Percentiles rank a stretch among this genome's conserved stretches.
These are phyloP conservation scores for Diadophis punctatus DNA, from an alignment of 2,113 vertebrate species.

Conservation along the genomic window DNA sequence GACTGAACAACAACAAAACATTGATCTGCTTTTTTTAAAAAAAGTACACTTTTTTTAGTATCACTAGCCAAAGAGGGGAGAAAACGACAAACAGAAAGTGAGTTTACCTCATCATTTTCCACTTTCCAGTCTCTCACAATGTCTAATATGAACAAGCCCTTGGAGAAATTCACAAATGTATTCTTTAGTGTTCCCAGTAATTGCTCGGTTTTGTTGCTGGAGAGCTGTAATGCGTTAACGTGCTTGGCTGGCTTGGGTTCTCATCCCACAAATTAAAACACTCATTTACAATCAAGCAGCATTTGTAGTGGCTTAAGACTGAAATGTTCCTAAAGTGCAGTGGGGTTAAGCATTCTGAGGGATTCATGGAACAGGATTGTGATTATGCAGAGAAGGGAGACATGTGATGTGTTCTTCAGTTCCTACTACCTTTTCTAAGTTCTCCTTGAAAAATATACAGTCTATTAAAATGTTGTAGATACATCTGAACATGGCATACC, in stretches of 20 bases:
- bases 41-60: not conserved
- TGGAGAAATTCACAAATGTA: conserved; percentile 30
- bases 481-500: not conserved
- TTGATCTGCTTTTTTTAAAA: not conserved
- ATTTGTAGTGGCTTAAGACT: conserved; percentile 18
- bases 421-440: conserved; percentile 9
- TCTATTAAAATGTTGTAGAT: not conserved
- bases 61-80: not conserved
- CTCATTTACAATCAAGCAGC: conserved; percentile 10
- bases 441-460: conserved; percentile 6
- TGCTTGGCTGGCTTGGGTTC: conserved; percentile 27
- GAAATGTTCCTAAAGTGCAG: conserved; percentile 15
- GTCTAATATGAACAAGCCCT: conserved; percentile 30
- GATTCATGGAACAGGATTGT: not conserved
- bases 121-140: not conserved
- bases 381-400: conserved; percentile 16
- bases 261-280: conserved; percentile 37
- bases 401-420: not conserved
- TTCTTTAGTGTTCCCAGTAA: conserved; percentile 32
- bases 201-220: conserved; percentile 33
- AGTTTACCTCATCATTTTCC: conserved; percentile 16
- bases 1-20: not conserved
- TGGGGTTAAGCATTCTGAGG: conserved; percentile 14
- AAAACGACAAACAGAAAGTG: not conserved
- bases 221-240: conserved; percentile 26